Conservation (phyloP, 1,140 invertebrate species). For the Tetragnatha versicolor region DNA sequence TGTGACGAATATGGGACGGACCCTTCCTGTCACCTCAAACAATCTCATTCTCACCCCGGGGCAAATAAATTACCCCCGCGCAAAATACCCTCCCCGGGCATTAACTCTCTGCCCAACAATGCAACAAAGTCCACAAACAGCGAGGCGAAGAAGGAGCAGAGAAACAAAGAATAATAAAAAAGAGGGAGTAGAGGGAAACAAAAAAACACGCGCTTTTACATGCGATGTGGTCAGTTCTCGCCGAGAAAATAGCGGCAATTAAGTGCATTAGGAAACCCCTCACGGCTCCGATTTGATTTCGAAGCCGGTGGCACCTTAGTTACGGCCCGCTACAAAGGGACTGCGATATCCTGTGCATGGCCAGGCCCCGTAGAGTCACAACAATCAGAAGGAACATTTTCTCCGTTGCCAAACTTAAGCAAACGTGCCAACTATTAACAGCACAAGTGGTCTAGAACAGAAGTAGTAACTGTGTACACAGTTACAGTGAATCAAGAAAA, state of each 20-base stretch:
- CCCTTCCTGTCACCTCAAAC: not conserved
- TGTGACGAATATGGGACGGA: not conserved
- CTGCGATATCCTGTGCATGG: constrained; percentile 16
- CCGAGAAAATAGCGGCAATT: constrained; percentile 1
- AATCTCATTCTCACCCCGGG: not conserved
- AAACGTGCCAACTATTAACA: too few species aligned
- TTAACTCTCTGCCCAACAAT: constrained; percentile 25
- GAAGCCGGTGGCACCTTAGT: constrained; percentile 25
- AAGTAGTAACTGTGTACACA: too few species aligned
- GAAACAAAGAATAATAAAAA: not conserved
- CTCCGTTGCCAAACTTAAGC: too few species aligned
- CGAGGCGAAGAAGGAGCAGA: not conserved
- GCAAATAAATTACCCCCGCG: constrained; percentile 27
- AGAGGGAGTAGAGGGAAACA: not conserved
- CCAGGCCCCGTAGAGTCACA: not conserved
- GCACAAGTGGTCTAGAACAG: too few species aligned
- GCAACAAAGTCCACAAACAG: constrained; percentile 24
- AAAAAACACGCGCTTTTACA: constrained; percentile 9
- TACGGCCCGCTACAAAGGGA: constrained; percentile 6
- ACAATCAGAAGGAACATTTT: too few species aligned
- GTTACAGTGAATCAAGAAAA: too few species aligned
- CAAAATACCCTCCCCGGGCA: not conserved
- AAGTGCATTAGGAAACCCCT: constrained; percentile 15
- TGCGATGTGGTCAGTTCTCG: constrained; percentile 25
- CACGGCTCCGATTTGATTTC: not conserved